Conservation (phyloP, 2,888 invertebrate genomes). For the Limnephilus marmoratus region DNA sequence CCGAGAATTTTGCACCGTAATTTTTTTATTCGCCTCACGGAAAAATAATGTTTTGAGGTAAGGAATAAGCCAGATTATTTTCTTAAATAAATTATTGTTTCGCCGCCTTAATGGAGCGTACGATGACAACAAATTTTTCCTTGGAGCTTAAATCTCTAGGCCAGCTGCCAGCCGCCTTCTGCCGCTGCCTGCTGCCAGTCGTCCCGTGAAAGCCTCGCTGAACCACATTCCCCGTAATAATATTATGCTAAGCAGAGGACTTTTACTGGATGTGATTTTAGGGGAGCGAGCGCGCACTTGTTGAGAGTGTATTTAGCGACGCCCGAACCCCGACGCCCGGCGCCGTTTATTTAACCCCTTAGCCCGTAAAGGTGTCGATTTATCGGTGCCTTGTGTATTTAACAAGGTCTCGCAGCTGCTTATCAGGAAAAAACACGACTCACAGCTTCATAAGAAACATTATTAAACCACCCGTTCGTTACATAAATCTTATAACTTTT, state of each 20-base stretch:
- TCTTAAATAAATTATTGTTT: constrained; percentile 33
- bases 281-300: constrained; percentile 27
- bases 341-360: constrained; percentile 41
- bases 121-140: constrained; percentile 23
- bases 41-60: constrained; percentile 13
- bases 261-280: constrained; percentile 55
- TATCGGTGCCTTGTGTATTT: constrained; percentile 31
- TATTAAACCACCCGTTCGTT: background rate
- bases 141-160: background rate
- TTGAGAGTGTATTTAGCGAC: constrained; percentile 51
- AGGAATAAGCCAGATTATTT: constrained; percentile 2
- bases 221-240: constrained; percentile 36
- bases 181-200: background rate
- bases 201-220: constrained; percentile 18
- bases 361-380: constrained; percentile 28
- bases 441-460: background rate
- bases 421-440: background rate
- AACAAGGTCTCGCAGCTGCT: constrained; percentile 33
- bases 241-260: constrained; percentile 54
- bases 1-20: constrained; percentile 7
- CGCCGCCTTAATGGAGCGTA: background rate
- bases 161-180: constrained; percentile 11
- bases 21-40: constrained; percentile 15
- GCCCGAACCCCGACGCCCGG: constrained; percentile 6
- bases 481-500: background rate